Evolutionary conservation across 2,113 vertebrate genomes (phyloP).

Genomic region (Leucopsar rothschildi): DNA sequence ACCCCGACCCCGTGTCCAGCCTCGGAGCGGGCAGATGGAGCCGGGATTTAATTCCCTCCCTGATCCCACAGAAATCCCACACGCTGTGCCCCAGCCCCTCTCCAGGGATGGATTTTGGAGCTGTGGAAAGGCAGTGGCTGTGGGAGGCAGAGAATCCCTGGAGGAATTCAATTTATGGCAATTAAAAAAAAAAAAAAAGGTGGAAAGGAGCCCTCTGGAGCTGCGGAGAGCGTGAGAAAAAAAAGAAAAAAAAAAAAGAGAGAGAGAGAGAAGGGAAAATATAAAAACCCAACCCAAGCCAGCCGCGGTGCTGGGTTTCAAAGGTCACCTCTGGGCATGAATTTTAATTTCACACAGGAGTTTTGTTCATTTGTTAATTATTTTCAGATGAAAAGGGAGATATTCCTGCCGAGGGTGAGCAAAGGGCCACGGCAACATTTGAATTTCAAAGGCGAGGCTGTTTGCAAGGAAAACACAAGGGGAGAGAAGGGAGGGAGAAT

Average conservation of each 20-base stretch:
- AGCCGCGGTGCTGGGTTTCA: not conserved
- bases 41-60: not conserved
- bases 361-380: constrained; percentile 62
- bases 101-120: not conserved
- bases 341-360: constrained; percentile 64
- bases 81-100: not conserved
- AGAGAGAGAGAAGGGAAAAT: not conserved
- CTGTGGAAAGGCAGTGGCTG: accelerated
- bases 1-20: not conserved
- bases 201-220: not conserved
- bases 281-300: not conserved
- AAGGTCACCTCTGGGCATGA: constrained; percentile 67
- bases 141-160: not conserved
- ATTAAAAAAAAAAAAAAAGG: not conserved
- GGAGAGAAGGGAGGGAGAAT: not conserved
- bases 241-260: no score
- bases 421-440: constrained; percentile 40
- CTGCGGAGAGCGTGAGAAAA: not conserved
- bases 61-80: not conserved
- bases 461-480: constrained; percentile 46
- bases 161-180: not conserved
- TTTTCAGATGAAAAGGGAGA: constrained; percentile 61
- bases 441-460: constrained; percentile 72
- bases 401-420: constrained; percentile 32
- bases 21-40: not conserved